phyloP scores from a whole-genome alignment of 1,140 invertebrate genomes.

The Diuraphis noxia region DNA sequence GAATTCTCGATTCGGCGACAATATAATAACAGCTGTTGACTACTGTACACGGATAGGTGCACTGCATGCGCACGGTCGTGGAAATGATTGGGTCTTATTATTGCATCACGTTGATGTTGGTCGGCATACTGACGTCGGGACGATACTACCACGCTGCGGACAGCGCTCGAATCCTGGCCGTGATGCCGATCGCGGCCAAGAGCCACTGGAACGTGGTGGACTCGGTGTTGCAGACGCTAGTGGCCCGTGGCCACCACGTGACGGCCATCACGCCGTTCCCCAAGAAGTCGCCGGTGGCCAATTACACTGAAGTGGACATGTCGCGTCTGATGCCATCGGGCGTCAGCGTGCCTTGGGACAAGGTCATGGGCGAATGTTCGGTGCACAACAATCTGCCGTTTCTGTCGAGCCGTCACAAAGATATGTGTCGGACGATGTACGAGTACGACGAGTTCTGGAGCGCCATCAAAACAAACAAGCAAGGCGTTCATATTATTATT shows the following conservation, averaged over 20 bases:
- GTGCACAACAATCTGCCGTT: not conserved
- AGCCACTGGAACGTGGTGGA: conserved; percentile 60
- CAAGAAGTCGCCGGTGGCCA: not conserved
- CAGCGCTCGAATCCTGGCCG: conserved; percentile 57
- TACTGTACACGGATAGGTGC: no score
- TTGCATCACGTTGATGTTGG: not conserved
- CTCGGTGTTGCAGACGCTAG: conserved; percentile 59
- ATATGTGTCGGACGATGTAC: not conserved
- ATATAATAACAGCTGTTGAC: no score
- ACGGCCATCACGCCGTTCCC: conserved; percentile 57
- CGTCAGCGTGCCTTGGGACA: not conserved
- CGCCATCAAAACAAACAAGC: not conserved
- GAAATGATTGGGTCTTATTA: not conserved
- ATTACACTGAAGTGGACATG: conserved; percentile 54
- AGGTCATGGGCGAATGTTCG: not conserved
- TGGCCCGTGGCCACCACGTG: conserved; percentile 59
- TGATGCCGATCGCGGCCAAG: conserved; percentile 57
- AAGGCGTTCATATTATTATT: not conserved
- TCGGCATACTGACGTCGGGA: not conserved
- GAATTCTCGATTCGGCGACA: no score
- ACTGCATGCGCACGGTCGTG: not conserved
- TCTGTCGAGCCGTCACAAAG: not conserved
- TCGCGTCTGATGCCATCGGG: not conserved
- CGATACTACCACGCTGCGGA: not conserved
- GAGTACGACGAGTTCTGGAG: not conserved